Evolutionary conservation across 2,113 vertebrate species (phyloP), one percentile per base, ranked within the genome.

Genomic region (Ahaetulla prasina): DNA sequence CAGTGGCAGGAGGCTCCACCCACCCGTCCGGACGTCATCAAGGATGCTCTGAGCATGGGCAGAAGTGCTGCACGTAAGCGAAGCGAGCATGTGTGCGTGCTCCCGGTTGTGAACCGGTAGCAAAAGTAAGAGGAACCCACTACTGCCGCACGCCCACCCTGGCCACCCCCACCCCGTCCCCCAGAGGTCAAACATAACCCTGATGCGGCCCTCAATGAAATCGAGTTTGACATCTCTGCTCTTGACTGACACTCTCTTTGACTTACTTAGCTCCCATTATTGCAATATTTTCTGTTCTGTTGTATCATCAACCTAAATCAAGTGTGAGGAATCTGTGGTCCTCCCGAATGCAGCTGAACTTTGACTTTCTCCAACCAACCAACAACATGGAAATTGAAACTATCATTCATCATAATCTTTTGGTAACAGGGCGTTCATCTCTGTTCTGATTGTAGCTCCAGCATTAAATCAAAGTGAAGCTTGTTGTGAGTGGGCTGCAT

Each of bases 381-480:
- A 80, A 68, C 30, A 30, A 20, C 18, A 39, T 22, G 18, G 35
- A 80, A 80, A 39, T 3, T 80, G 35, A 80, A 80, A 35, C 18
- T 80, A 3, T 80, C 35, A 9, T 80, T 80, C 35, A 39, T 39
- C n/a, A 39, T 20, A 80, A 80, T 39, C 68, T 20, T 8, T 80
- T 22, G 68, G 68, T 39, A 35, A 80, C 35, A 39, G 68, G 2
- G 18, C 35, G 63, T 74, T 74, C 63, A 0, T 35, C 68, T 74
- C 7, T 80, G 57, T 49, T 68, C 27, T 50, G 55, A 57, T n/a
- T 20, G 0, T 49, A 68, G 93, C 89, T 47, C 0, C 0, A 92
- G 87, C 45, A 55, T 68, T 94, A 43, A 89, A 39, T 91, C 93
- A 93, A 95, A 2, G 93, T 94, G 93, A 93, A 95, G 94, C 92